Conservation (phyloP, 2,888 invertebrate species). For the Chorisops tibialis region DNA sequence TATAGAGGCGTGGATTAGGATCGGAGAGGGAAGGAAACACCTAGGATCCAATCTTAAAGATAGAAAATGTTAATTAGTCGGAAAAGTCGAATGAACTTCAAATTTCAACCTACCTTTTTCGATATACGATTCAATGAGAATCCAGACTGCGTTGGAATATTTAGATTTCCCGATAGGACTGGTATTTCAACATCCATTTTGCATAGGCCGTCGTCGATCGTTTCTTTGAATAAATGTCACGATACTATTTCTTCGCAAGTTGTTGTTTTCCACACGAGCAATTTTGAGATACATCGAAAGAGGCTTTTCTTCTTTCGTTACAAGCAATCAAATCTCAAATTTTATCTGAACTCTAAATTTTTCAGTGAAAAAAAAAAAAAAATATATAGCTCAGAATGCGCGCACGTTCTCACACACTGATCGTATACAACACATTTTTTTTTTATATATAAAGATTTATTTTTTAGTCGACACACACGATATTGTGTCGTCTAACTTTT, state of each 20-base stretch:
- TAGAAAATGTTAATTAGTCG: slow-evolving; percentile 10
- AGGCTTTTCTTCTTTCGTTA: no score
- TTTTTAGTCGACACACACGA: no score
- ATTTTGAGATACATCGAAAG: no score
- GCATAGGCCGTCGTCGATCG: slow-evolving; percentile 15
- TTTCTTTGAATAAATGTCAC: slow-evolving; percentile 14
- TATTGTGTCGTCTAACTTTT: no score
- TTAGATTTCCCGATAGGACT: slow-evolving; percentile 70
- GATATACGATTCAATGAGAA: slow-evolving; percentile 73
- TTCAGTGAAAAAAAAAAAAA: no score
- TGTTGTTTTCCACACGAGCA: background rate
- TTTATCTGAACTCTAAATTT: no score
- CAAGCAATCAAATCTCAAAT: no score
- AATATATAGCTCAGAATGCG: no score
- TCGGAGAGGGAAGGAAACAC: background rate
- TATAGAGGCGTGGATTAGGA: slow-evolving; percentile 4
- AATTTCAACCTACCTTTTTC: slow-evolving; percentile 58
- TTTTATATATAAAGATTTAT: no score
- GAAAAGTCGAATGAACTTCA: background rate
- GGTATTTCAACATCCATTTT: slow-evolving; percentile 72
- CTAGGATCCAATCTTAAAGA: slow-evolving; percentile 2
- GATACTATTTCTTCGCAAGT: background rate
- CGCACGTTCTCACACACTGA: no score
- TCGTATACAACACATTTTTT: no score
- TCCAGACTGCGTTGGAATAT: slow-evolving; percentile 70